Percentiles rank a stretch among this genome's conserved stretches.
These are phyloP conservation scores for Hymenopus coronatus DNA, from an alignment of 2,888 invertebrate genomes.

Conservation along the genomic window DNA sequence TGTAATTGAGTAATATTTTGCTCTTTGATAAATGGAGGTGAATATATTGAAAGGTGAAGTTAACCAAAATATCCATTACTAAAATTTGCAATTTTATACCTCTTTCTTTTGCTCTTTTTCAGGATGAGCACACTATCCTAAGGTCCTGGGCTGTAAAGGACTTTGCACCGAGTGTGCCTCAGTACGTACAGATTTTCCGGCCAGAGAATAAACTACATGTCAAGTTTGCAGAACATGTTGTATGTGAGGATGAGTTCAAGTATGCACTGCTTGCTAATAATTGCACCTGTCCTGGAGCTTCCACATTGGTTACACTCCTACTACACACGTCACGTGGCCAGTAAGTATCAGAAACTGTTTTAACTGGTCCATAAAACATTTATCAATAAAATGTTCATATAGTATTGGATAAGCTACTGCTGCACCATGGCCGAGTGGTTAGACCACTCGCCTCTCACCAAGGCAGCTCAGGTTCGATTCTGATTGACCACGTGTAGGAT, in stretches of 20 bases:
- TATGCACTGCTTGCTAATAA: constrained; percentile 97
- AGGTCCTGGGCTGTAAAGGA: constrained; percentile 98
- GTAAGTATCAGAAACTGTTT: constrained; percentile 64
- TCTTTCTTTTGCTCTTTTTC: constrained; percentile 20
- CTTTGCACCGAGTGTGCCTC: constrained; percentile 93
- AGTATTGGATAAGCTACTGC: too few relatives aligned
- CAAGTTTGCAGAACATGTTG: constrained; percentile 97
- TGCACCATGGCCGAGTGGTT: too few relatives aligned
- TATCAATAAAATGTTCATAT: too few relatives aligned
- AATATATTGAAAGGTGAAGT: too few relatives aligned
- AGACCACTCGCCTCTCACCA: too few relatives aligned
- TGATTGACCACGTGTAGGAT: too few relatives aligned
- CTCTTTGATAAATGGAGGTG: not conserved
- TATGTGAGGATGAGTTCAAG: constrained; percentile 99
- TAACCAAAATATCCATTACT: too few relatives aligned
- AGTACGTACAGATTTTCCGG: constrained; percentile 97
- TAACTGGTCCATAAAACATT: not conserved
- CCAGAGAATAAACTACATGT: constrained; percentile 98
- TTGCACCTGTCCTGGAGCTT: constrained; percentile 96
- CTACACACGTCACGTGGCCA: constrained; percentile 96
- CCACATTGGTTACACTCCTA: constrained; percentile 91
- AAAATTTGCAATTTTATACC: too few relatives aligned
- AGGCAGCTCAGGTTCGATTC: too few relatives aligned
- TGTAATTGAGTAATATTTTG: not conserved
- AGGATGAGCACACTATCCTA: constrained; percentile 74